Evolutionary conservation across 2,113 vertebrate species (phyloP).

Genomic region (Pedionomus torquatus): DNA sequence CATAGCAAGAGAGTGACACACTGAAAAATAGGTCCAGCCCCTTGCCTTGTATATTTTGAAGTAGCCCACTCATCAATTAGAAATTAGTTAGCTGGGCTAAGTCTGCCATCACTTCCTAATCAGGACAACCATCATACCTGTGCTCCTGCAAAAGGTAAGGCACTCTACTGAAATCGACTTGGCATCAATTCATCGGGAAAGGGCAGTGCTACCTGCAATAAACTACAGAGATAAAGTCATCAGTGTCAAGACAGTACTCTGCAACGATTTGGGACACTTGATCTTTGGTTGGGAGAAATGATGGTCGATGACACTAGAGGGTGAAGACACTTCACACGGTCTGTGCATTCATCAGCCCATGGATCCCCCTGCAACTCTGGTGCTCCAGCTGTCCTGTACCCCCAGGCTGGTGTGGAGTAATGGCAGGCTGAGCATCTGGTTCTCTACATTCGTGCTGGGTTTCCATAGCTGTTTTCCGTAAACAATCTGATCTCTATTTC

Average conservation of each 20-base stretch:
- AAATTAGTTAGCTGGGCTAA: background rate
- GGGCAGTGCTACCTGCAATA: background rate
- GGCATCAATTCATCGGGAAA: fast-evolving
- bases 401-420: background rate
- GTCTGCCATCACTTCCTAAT: background rate
- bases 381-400: background rate
- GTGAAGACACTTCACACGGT: fast-evolving
- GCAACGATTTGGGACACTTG: background rate
- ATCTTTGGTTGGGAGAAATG: fast-evolving
- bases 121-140: background rate
- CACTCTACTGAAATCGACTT: background rate
- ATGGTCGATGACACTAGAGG: background rate
- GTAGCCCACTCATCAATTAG: fast-evolving
- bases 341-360: background rate
- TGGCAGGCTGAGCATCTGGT: background rate
- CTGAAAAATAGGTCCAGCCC: background rate
- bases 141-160: background rate
- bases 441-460: background rate
- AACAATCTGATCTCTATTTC: background rate
- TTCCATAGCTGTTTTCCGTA: background rate
- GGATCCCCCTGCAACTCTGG: background rate
- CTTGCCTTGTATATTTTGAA: background rate
- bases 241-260: background rate
- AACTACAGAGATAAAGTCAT: background rate
- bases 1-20: background rate